Evolutionary conservation across 2,888 invertebrate genomes (phyloP).

Genomic region (Nebria salina): DNA sequence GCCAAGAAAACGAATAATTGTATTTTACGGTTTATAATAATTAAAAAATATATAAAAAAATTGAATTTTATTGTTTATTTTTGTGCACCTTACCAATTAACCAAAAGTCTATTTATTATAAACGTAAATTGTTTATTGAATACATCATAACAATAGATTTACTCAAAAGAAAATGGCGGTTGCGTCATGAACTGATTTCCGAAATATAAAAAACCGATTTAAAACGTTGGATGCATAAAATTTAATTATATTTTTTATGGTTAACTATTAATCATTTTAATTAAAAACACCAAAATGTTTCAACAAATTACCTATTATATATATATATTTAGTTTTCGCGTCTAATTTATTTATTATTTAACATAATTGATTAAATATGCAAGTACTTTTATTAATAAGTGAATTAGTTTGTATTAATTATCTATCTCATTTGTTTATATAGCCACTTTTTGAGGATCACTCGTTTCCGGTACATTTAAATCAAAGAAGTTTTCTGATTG

Average conservation of each 20-base stretch:
- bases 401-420: neutral
- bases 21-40: slow-evolving; percentile 49
- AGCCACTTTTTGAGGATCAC: slow-evolving; percentile 26
- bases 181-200: neutral
- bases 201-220: neutral
- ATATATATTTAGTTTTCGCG: neutral
- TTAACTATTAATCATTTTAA: neutral
- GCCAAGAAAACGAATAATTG: slow-evolving; percentile 97
- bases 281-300: neutral
- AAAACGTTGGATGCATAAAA: neutral
- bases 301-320: neutral
- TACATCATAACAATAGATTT: no score
- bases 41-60: slow-evolving; percentile 46
- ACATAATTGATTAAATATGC: neutral
- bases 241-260: neutral
- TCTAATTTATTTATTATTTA: neutral
- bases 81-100: neutral
- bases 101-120: neutral
- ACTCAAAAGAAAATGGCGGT: no score
- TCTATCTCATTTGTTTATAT: neutral
- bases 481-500: slow-evolving; percentile 17
- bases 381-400: neutral
- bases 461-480: slow-evolving; percentile 10
- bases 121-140: no score
- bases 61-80: neutral